Percentiles rank a stretch among this genome's conserved stretches.
phyloP scores from a whole-genome alignment of 1,140 invertebrate species.

The Akabosia matsudoensis region DNA sequence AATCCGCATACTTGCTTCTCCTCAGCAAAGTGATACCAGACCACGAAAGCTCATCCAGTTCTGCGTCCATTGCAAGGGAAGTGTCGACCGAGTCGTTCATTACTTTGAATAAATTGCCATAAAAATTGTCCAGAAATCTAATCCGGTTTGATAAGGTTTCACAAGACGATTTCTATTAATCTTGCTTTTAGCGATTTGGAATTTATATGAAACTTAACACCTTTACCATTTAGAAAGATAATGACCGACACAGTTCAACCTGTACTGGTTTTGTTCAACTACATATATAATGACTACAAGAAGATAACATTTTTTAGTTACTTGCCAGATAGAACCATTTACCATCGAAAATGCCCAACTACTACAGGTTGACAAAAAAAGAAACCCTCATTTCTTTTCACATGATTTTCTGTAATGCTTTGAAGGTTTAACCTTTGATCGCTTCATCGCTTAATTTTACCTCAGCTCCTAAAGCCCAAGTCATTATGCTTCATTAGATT shows the following conservation, averaged over 20 bases:
- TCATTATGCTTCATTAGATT: conserved; percentile 18
- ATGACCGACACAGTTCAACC: no score
- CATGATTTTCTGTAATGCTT: no score
- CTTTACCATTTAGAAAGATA: no score
- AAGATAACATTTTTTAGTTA: not conserved
- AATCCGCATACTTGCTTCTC: no score
- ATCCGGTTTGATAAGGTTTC: conserved; percentile 14
- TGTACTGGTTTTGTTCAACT: no score
- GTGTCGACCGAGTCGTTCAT: no score
- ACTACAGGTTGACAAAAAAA: not conserved
- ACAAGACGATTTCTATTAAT: conserved; percentile 3
- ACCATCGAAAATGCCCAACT: not conserved
- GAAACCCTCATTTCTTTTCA: not conserved
- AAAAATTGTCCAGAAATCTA: not conserved
- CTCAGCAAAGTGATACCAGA: no score
- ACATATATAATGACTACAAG: not conserved
- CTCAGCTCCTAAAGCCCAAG: not conserved
- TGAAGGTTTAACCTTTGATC: not conserved
- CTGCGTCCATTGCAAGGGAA: no score
- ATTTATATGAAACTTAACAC: conserved; percentile 16
- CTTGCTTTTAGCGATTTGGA: not conserved
- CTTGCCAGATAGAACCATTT: not conserved
- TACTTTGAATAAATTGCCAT: no score
- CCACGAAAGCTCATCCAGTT: no score
- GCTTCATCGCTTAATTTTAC: not conserved